These are phyloP conservation scores for Andrena cerasifolii DNA, from an alignment of 1,140 invertebrate genomes.

Conservation along the genomic window DNA sequence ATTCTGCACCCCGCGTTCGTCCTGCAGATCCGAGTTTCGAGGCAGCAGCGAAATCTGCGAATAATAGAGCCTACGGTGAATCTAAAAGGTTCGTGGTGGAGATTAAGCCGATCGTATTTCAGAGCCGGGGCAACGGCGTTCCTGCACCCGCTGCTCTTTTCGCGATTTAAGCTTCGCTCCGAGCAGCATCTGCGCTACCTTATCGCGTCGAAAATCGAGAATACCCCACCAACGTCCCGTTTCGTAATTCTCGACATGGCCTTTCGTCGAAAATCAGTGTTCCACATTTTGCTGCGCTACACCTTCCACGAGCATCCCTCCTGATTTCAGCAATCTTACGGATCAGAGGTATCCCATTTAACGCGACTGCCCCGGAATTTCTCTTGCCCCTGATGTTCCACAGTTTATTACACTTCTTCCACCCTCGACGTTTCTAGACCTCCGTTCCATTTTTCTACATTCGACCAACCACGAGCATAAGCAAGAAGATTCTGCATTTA, in stretches of 20 bases:
- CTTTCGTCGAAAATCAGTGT: not conserved
- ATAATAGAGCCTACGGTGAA: constrained; percentile 42
- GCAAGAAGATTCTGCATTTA: too few relatives aligned
- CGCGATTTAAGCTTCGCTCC: constrained; percentile 56
- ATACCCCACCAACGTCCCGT: not conserved
- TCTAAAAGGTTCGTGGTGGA: constrained; percentile 36
- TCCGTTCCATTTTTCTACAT: too few relatives aligned
- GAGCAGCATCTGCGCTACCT: constrained; percentile 30
- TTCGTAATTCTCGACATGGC: not conserved
- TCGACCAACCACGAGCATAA: too few relatives aligned
- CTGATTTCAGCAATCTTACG: not conserved
- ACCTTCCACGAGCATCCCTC: not conserved
- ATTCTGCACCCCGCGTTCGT: too few relatives aligned
- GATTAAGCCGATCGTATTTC: constrained; percentile 56
- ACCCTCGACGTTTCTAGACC: too few relatives aligned
- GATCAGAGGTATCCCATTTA: too few relatives aligned
- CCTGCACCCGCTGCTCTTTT: constrained; percentile 45
- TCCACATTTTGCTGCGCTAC: too few relatives aligned
- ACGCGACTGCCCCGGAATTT: too few relatives aligned
- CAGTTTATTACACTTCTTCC: too few relatives aligned
- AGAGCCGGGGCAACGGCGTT: constrained; percentile 28
- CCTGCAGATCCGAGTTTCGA: not conserved
- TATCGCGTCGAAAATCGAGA: not conserved
- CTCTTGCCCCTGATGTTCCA: too few relatives aligned
- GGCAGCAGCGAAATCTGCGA: constrained; percentile 40